Evolutionary conservation across 2,113 vertebrate species (phyloP).

Genomic region (Cyanoderma ruficeps): DNA sequence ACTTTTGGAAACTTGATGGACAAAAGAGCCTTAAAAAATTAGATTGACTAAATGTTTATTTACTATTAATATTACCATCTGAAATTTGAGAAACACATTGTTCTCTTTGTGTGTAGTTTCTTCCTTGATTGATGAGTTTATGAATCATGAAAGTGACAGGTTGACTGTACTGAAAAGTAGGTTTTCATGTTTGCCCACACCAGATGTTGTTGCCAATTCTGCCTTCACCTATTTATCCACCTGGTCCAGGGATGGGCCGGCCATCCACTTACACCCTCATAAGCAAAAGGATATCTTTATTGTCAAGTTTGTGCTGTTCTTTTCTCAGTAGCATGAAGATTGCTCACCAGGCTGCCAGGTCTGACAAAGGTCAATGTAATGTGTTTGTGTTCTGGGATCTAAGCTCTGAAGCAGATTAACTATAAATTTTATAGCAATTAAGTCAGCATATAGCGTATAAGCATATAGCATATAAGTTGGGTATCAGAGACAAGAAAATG

Average conservation of each 20-base stretch:
- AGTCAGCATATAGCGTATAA: background rate
- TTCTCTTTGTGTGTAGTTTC: background rate
- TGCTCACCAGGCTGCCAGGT: background rate
- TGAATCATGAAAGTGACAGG: background rate
- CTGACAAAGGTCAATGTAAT: background rate
- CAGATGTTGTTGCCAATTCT: background rate
- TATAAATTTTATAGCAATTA: background rate
- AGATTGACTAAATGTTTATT: background rate
- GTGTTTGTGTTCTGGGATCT: background rate
- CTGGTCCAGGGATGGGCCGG: background rate
- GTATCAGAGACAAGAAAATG: background rate
- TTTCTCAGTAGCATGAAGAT: background rate
- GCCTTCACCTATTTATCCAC: background rate
- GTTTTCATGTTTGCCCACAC: background rate
- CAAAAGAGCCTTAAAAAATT: background rate
- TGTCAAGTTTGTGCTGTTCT: background rate
- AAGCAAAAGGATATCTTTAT: background rate
- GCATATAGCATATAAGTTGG: background rate
- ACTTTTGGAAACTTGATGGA: background rate
- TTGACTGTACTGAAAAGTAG: background rate
- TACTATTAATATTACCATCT: background rate
- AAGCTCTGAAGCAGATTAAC: background rate
- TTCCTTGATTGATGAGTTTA: background rate
- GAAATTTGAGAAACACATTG: background rate
- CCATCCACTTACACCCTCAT: background rate